These are phyloP conservation scores for Mastigias papua DNA, from an alignment of 30 jellyfish, hydroid and myxozoan genomes.

Conservation along the genomic window DNA sequence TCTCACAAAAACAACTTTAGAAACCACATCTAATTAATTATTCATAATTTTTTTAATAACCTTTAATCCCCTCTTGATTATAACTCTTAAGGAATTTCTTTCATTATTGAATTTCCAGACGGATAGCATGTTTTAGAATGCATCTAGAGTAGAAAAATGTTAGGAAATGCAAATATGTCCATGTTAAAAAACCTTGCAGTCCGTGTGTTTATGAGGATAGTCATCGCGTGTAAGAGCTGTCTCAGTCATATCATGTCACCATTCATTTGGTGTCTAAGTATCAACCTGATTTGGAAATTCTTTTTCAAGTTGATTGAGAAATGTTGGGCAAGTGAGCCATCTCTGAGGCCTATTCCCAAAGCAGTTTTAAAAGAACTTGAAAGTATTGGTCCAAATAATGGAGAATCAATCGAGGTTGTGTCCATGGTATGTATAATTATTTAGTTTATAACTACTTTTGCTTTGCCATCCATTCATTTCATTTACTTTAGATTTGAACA, in stretches of 20 bases:
- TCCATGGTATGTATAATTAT: constrained; percentile 77
- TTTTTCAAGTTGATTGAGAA: constrained; percentile 76
- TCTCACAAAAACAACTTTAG: background rate
- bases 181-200: background rate
- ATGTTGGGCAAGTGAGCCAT: constrained; percentile 93
- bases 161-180: too few species aligned
- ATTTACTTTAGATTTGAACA: background rate
- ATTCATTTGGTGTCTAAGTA: background rate
- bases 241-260: background rate
- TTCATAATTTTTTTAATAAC: background rate
- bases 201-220: background rate
- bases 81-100: background rate
- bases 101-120: background rate
- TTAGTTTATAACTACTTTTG: too few species aligned
- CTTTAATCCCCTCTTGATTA: background rate
- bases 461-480: too few species aligned
- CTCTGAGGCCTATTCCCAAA: constrained; percentile 80
- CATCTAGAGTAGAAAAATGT: too few species aligned
- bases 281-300: background rate
- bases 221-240: background rate
- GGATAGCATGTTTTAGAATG: too few species aligned
- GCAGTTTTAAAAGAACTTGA: constrained; percentile 76
- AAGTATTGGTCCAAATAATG: constrained; percentile 89
- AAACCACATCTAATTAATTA: background rate
- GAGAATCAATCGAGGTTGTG: constrained; percentile 93